A percentile compares a stretch with the other conserved stretches of the same genome.
These are phyloP conservation scores for Acestrorhynchus altus DNA, from an alignment of 2,797 vertebrate genomes.

Conservation along the genomic window DNA sequence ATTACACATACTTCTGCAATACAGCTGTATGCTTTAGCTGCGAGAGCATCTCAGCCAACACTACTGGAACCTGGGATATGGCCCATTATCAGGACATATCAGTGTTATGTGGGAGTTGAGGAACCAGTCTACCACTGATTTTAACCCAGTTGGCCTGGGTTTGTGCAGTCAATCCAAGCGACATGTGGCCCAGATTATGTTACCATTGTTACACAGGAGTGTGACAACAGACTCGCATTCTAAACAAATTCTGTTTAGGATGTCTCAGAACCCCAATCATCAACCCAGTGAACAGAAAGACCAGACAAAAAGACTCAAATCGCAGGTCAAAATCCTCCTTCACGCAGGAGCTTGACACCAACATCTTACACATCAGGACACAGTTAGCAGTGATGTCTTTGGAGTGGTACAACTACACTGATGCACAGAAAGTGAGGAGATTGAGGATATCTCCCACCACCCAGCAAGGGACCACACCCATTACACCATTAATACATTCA, in stretches of 20 bases:
- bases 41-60: too few species aligned
- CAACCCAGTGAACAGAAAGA: background rate
- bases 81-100: too few species aligned
- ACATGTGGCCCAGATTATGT: too few species aligned
- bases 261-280: background rate
- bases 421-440: background rate
- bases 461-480: background rate
- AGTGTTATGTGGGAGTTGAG: too few species aligned
- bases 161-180: too few species aligned
- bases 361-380: conserved; percentile 12
- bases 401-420: background rate
- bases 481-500: background rate
- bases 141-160: too few species aligned
- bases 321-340: conserved; percentile 1
- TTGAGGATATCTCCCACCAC: background rate
- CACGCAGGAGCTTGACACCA: conserved; percentile 16
- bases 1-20: too few species aligned
- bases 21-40: too few species aligned
- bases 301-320: background rate
- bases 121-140: too few species aligned
- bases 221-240: background rate
- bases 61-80: too few species aligned
- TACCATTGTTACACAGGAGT: too few species aligned
- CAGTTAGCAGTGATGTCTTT: background rate
- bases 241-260: background rate